Evolutionary conservation across 2,888 invertebrate genomes (phyloP), one percentile per base, ranked within the genome.

Genomic region (Furcula furcula): DNA sequence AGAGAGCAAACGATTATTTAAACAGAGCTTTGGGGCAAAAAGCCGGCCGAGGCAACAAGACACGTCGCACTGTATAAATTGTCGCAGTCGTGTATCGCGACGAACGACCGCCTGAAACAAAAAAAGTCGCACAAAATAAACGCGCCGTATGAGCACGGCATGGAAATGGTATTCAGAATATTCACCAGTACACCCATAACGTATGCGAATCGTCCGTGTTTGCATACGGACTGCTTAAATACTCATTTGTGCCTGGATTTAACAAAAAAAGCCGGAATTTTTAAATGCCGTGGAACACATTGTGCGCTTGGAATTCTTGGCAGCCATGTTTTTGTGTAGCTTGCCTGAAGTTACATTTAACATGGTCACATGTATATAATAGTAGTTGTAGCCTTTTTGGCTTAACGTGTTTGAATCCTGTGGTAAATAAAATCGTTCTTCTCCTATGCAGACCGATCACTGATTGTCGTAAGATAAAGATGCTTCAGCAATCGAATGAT

Each of bases 11-110:
- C 71, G 70, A 74, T 77, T 74, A 79, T 79, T 78, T 78, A 78
- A 75, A 68, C 67, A 65, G 60, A 64, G 67, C 71, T 68, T 46
- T 55, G 43, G 63, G 63, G 61, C 58, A 65, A 65, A 70, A 67
- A 59, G 40, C 40, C 40, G 26, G 28, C 37, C 20, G 48, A 40
- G 50, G 52, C 53, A 43, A 43, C 46, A 59, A 65, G 73, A 76
- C 73, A 77, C 56, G 72, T 68, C 68, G 63, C 60, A 57, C 58
- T 67, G 68, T 77, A 81, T 80, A 81, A 76, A 79, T 80, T 67
- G 77, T 65, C 62, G 63, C 46, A 51, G 62, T 51, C 35, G 46
- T 43, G 48, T 34, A 32, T 39, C 39, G 45, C 43, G 31, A 45
- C 40, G 40, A 52, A 57, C 43, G 51, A 28, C 25, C 13, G 29